Conservation (phyloP, 1,140 invertebrate genomes). For the Colletes gigas region DNA sequence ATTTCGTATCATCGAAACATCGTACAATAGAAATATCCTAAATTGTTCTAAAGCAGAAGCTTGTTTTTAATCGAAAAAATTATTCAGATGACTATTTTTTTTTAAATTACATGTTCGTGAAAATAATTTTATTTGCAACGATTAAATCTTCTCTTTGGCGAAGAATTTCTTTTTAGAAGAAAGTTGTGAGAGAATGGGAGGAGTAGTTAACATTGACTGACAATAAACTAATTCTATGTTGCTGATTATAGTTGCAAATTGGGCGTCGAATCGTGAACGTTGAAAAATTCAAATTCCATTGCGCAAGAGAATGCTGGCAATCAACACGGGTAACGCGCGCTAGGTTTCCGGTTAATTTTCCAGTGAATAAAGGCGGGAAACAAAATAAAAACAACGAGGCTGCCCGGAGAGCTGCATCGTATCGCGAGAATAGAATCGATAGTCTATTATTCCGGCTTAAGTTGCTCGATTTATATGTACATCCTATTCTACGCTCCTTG, state of each 20-base stretch:
- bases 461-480: constrained; percentile 70
- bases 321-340: background rate
- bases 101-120: too few relatives aligned
- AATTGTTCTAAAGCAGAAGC: too few relatives aligned
- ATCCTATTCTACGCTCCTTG: constrained; percentile 57
- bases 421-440: constrained; percentile 69
- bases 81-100: too few relatives aligned
- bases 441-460: constrained; percentile 76
- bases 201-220: too few relatives aligned
- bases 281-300: background rate
- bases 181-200: too few relatives aligned
- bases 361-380: constrained; percentile 70
- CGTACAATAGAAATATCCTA: too few relatives aligned
- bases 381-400: constrained; percentile 20
- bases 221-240: background rate
- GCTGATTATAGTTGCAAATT: background rate
- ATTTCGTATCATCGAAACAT: too few relatives aligned
- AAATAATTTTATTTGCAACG: too few relatives aligned
- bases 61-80: too few relatives aligned
- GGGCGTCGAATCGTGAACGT: background rate
- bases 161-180: too few relatives aligned
- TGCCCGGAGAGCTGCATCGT: background rate
- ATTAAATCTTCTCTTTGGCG: too few relatives aligned
- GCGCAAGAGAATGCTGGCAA: background rate
- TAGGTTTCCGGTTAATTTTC: constrained; percentile 70